Evolutionary conservation across 2,888 invertebrate genomes (phyloP), one percentile per base, ranked within the genome.

Genomic region (Phyllotreta cruciferae): DNA sequence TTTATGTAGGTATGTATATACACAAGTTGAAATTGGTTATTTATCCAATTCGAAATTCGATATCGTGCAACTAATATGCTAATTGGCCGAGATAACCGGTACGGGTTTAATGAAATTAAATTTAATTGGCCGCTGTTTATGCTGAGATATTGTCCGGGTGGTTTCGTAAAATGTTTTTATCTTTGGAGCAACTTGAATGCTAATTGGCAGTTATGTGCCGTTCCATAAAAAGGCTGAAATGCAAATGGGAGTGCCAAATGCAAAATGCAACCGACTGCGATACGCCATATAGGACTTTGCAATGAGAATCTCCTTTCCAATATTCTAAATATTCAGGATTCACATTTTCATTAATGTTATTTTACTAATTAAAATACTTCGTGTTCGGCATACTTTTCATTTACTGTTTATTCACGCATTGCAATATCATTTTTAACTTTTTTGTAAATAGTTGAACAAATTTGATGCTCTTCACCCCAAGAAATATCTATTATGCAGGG

Each of bases 101-200:
- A 72, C 68, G 49, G 66, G 67, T 70, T 72, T 74, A 74, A 76
- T 74, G 73, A 74, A 75, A 75, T 75, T 76, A 74, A 74, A 74
- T 73, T 74, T 76, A 76, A 76, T 76, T 76, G 75, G 74, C 68
- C 70, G 56, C 14, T 64, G 67, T 69, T 69, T 66, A 60, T 69
- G 53, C 66, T 60, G 66, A 70, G 63, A 71, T 70, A 67, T 60
- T 67, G 67, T 65, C 68, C 62, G 65, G 62, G 66, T 62, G 60
- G 56, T 70, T 70, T 63, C 63, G 62, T 67, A 68, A 72, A 73
- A 75, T 71, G 71, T 70, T 73, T 73, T 74, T 75, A 75, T 74
- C 72, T 71, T 62, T 67, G 53, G 52, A 69, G 66, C 67, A 68
- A 71, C 68, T 65, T 71, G 70, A 75, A 73, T 69, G 72, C 75